Base-by-base conservation (phyloP, 2,888 invertebrate species). In the Ormia ochracea region DNA sequence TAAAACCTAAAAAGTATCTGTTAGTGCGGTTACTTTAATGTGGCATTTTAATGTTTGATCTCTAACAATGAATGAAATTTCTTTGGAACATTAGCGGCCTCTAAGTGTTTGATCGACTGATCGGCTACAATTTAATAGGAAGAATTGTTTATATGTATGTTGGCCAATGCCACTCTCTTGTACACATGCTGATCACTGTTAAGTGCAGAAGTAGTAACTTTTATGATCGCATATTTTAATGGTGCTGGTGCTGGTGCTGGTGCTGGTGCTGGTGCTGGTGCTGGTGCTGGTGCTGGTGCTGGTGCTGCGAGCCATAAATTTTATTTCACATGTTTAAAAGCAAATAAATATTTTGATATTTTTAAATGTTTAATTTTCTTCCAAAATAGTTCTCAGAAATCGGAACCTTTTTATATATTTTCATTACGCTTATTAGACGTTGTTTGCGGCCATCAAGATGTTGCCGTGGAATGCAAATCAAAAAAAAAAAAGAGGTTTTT, bases 1-100 rank as follows among this genome's bases (percentile, higher is more conserved):
- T 14, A 48, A 26, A 31, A 31, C 23, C 9, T 14, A 17, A 69
- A 36, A 52, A 45, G 45, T 58, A 65, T 66, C 21, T 72, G 68
- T 68, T 68, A 68, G 63, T 63, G 76, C 80, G 76, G 76, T 58
- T 73, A 68, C 72, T 80, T 80, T 80, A 31, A 80, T 80, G 76
- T 73, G 80, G 76, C 80, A 76, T 80, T 48, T 76, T 63, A 73
- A 45, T 72, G 76, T 73, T 76, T 45, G 10, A 66, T 70, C 48
- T 61, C 72, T 56, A 80, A 68, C 72, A 76, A 80, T 76, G 43
- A 80, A 23, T 38, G 10, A 74, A 63, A 76, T 58, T 80, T 76
- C 76, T n/a, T 36, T 68, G 72, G 72, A 80, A 80, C 14, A 73
- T 58, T 68, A 63, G 76, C 80, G 80, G 76, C 80, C 58, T 28